Evolutionary conservation across 92 coral and sea anemone species (phyloP).

Genomic region (Epizoanthus fatuus): DNA sequence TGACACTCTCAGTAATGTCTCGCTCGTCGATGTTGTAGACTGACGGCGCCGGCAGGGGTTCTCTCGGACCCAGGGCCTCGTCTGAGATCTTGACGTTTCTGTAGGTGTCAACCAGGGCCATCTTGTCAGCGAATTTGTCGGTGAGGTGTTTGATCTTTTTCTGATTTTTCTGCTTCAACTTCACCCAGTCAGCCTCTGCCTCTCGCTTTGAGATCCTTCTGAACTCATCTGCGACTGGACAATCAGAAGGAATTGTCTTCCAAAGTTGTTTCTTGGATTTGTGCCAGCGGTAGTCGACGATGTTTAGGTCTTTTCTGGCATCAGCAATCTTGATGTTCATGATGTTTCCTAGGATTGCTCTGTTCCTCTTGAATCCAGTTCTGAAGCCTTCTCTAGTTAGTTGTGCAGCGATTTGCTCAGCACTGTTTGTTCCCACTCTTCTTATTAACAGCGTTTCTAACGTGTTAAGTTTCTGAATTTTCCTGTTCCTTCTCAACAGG

Average conservation of each 20-base stretch:
- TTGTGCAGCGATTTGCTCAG: constrained; percentile 13
- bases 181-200: constrained; percentile 14
- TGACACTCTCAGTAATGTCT: no score
- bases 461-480: no score
- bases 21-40: no score
- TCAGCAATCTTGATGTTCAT: constrained; percentile 18
- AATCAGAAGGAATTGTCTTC: constrained; percentile 13
- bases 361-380: constrained; percentile 14
- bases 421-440: not conserved
- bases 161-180: not conserved
- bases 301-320: not conserved
- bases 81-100: not conserved
- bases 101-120: not conserved
- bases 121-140: constrained; percentile 6
- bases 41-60: no score
- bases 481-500: no score
- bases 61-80: no score
- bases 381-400: constrained; percentile 14
- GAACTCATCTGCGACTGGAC: constrained; percentile 14
- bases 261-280: constrained; percentile 8
- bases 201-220: not conserved
- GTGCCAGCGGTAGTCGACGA: no score
- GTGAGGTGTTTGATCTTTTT: constrained; percentile 18
- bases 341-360: constrained; percentile 18
- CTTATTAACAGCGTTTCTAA: no score